phyloP scores from a whole-genome alignment of 1,140 invertebrate species.

The Hormaphis cornu region DNA sequence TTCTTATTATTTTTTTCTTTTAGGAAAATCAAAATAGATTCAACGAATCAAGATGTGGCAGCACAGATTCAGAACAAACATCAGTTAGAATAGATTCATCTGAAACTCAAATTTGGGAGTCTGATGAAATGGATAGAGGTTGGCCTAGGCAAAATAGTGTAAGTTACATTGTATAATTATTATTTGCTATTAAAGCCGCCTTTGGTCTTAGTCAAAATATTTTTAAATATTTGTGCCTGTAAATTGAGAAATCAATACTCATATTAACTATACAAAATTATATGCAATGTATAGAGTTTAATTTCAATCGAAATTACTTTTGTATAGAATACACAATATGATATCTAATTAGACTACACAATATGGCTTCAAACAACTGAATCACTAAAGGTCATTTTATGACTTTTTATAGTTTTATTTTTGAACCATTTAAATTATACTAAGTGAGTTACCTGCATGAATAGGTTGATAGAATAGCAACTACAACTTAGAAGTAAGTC shows the following conservation, averaged over 20 bases:
- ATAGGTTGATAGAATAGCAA: too few species aligned
- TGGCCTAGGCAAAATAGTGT: slow-evolving; percentile 87
- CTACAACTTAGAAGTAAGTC: too few species aligned
- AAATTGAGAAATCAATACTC: too few species aligned
- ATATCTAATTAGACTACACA: too few species aligned
- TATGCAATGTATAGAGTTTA: neutral
- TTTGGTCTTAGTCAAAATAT: neutral
- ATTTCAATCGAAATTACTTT: too few species aligned
- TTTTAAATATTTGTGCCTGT: too few species aligned
- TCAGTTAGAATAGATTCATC: slow-evolving; percentile 74
- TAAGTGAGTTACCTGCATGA: too few species aligned
- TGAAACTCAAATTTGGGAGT: slow-evolving; percentile 70
- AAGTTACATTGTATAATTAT: slow-evolving; percentile 42
- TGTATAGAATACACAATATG: too few species aligned
- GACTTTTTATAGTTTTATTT: too few species aligned
- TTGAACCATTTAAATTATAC: too few species aligned
- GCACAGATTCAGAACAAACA: slow-evolving; percentile 68
- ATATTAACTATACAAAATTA: neutral
- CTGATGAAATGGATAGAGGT: slow-evolving; percentile 47
- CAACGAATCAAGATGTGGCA: slow-evolving; percentile 40
- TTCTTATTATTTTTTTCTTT: neutral
- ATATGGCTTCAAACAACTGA: too few species aligned
- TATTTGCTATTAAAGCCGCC: slow-evolving; percentile 29
- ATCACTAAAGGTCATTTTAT: too few species aligned
- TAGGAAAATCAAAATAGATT: slow-evolving; percentile 21